phyloP scores from a whole-genome alignment of 2,113 vertebrate genomes.

The Alethe diademata region DNA sequence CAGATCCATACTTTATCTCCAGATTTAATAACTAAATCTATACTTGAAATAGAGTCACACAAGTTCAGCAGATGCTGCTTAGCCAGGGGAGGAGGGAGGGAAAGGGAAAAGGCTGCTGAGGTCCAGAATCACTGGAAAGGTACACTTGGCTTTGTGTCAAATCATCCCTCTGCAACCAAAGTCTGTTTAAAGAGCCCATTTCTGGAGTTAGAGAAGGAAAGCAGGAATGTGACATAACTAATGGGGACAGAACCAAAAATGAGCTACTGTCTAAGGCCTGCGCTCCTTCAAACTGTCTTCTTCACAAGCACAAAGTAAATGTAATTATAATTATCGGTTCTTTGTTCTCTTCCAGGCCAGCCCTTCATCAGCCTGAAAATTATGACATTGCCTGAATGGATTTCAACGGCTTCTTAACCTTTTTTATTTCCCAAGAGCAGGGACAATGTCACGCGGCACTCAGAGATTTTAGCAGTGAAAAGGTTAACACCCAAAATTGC shows the following conservation, averaged over 20 bases:
- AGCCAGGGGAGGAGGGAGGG: neutral
- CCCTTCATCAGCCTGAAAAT: slow-evolving; percentile 45
- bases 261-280: neutral
- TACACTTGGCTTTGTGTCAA: neutral
- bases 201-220: neutral
- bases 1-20: slow-evolving; percentile 63
- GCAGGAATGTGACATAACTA: neutral
- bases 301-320: neutral
- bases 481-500: slow-evolving; percentile 37
- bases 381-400: slow-evolving; percentile 14
- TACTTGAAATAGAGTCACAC: slow-evolving; percentile 51
- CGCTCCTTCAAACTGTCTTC: neutral
- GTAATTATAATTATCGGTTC: neutral
- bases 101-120: neutral
- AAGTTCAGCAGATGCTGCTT: slow-evolving; percentile 29
- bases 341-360: slow-evolving; percentile 25
- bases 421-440: neutral
- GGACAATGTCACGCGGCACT: neutral
- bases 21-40: slow-evolving; percentile 67
- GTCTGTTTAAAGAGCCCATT: neutral
- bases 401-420: slow-evolving; percentile 35
- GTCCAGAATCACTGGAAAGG: neutral
- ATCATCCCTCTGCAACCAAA: neutral
- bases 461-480: neutral
- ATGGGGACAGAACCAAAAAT: slow-evolving; percentile 5